These are phyloP conservation scores for Caenorhabditis wallacei DNA, from an alignment of 2,888 invertebrate genomes.

Conservation along the genomic window DNA sequence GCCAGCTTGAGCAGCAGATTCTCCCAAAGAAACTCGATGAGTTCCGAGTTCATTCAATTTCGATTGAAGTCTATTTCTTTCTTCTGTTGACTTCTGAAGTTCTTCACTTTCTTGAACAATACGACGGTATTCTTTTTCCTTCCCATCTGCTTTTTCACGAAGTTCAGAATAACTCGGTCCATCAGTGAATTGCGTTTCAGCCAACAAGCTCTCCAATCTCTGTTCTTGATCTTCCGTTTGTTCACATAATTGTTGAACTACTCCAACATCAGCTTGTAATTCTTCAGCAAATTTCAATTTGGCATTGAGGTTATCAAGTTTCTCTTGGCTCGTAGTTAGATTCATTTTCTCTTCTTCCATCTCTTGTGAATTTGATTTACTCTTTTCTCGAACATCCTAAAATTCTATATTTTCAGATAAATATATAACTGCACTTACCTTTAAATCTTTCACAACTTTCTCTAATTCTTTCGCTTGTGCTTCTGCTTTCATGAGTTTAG, in stretches of 20 bases:
- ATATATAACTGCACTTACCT: no score
- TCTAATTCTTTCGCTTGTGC: slow-evolving; percentile 37
- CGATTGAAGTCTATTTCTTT: slow-evolving; percentile 47
- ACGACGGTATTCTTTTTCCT: slow-evolving; percentile 36
- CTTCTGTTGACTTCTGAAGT: slow-evolving; percentile 33
- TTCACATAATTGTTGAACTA: slow-evolving; percentile 58
- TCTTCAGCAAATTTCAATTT: slow-evolving; percentile 37
- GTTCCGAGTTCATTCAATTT: slow-evolving; percentile 58
- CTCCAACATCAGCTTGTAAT: slow-evolving; percentile 66
- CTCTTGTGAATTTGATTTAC: slow-evolving; percentile 4
- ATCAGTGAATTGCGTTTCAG: slow-evolving; percentile 1
- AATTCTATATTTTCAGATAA: neutral
- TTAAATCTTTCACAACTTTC: slow-evolving; percentile 31
- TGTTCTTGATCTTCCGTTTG: slow-evolving; percentile 21
- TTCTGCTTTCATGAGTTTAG: slow-evolving; percentile 40
- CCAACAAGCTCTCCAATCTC: neutral
- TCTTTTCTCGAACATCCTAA: slow-evolving; percentile 36
- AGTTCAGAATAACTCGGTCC: slow-evolving; percentile 19
- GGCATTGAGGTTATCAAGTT: slow-evolving; percentile 3
- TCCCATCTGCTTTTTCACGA: slow-evolving; percentile 27
- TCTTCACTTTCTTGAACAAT: slow-evolving; percentile 39
- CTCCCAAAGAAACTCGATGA: slow-evolving; percentile 61
- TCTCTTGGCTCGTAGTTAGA: slow-evolving; percentile 12
- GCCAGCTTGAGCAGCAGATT: slow-evolving; percentile 59
- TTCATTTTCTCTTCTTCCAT: slow-evolving; percentile 30